A percentile compares a stretch with the other conserved stretches of the same genome.
These are phyloP conservation scores for Drosophila ficusphila DNA, from an alignment of 1,140 invertebrate species.

Conservation along the genomic window DNA sequence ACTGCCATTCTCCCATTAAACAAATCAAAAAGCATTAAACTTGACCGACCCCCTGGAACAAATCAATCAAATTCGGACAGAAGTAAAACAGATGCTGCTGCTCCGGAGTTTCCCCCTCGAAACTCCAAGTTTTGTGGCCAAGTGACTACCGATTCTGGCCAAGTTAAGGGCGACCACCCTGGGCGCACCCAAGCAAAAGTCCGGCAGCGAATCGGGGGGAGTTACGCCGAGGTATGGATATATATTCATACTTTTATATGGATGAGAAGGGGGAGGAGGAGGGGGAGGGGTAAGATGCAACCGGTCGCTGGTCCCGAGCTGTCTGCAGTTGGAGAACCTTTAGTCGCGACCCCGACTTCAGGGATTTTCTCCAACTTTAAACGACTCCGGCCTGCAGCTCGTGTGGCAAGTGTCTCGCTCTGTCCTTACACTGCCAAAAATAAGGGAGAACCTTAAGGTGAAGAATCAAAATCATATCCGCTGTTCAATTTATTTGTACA, in stretches of 20 bases:
- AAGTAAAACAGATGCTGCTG: constrained; percentile 33
- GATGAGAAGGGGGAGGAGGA: background rate
- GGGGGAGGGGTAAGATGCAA: constrained; percentile 37
- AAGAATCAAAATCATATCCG: no score
- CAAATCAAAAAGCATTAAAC: constrained; percentile 32
- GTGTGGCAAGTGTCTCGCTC: constrained; percentile 39
- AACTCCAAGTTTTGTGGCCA: constrained; percentile 21
- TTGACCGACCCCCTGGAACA: background rate
- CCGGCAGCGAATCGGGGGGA: background rate
- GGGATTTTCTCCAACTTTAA: constrained; percentile 30
- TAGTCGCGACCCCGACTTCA: constrained; percentile 29
- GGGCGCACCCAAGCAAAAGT: constrained; percentile 11
- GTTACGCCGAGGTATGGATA: background rate
- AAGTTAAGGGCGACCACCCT: constrained; percentile 44
- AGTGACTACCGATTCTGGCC: constrained; percentile 40
- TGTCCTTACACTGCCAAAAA: constrained; percentile 2
- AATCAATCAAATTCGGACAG: constrained; percentile 38
- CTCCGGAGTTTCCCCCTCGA: background rate
- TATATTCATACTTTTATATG: background rate
- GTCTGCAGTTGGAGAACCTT: constrained; percentile 54
- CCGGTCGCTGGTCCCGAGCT: constrained; percentile 63
- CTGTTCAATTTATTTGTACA: no score
- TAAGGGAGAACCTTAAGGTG: background rate
- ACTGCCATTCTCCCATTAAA: constrained; percentile 11
- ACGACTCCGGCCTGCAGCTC: constrained; percentile 2